A percentile compares a stretch with the other conserved stretches of the same genome.
Evolutionary conservation across 1,140 invertebrate species (phyloP).

Genomic region (Nephotettix cincticeps): DNA sequence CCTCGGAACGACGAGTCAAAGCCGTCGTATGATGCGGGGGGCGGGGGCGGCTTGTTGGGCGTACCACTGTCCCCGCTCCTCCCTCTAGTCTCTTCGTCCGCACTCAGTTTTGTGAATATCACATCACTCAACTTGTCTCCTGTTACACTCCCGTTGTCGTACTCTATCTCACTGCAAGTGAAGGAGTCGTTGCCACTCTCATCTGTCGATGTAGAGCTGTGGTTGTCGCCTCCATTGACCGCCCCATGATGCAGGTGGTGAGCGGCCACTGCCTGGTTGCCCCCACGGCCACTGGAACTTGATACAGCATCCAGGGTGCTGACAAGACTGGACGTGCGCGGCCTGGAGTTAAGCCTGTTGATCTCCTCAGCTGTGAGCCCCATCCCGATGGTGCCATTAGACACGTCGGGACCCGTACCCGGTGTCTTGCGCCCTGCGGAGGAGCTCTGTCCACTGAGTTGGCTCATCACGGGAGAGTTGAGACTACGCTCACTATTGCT

Average conservation of each 20-base stretch:
- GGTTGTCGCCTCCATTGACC: constrained; percentile 53
- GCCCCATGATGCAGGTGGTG: constrained; percentile 42
- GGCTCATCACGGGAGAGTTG: constrained; percentile 88
- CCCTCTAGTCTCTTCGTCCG: constrained; percentile 53
- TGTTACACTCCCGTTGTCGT: constrained; percentile 83
- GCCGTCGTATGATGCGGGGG: constrained; percentile 76
- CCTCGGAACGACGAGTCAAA: constrained; percentile 92
- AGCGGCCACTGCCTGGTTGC: constrained; percentile 53
- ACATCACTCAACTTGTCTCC: constrained; percentile 70
- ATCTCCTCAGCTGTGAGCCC: constrained; percentile 92
- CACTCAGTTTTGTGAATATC: constrained; percentile 69
- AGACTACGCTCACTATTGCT: constrained; percentile 87
- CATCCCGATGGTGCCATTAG: constrained; percentile 54
- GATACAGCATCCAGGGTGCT: constrained; percentile 91
- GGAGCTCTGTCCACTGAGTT: constrained; percentile 79
- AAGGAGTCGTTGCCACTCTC: constrained; percentile 97
- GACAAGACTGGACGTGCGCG: constrained; percentile 82
- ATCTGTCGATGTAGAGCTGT: constrained; percentile 84
- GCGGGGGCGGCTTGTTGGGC: constrained; percentile 34
- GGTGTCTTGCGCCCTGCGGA: constrained; percentile 68
- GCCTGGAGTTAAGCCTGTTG: constrained; percentile 80
- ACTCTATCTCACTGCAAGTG: constrained; percentile 97
- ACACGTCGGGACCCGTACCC: constrained; percentile 46
- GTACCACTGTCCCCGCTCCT: constrained; percentile 29
- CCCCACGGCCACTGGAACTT: constrained; percentile 73